A percentile compares a stretch with the other conserved stretches of the same genome.
Conservation (phyloP, 1,140 invertebrate genomes). For the Tigriopus japonicus region DNA sequence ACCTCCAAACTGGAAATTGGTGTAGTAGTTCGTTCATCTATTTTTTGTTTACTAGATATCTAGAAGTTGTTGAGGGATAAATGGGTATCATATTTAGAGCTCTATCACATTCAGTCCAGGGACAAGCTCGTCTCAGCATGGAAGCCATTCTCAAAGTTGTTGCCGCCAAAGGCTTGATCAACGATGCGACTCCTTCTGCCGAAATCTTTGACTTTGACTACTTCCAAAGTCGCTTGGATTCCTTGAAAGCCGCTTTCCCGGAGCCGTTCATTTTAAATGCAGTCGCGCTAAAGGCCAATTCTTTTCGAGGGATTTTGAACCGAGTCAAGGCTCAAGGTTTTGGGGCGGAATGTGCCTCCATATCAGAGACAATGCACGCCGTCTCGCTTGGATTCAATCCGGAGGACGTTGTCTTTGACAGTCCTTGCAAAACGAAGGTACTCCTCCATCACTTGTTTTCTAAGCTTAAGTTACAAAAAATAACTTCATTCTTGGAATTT, state of each 20-base stretch:
- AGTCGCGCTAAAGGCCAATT: conserved; percentile 11
- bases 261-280: background rate
- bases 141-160: background rate
- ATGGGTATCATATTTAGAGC: too few species aligned
- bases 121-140: too few species aligned
- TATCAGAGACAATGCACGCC: background rate
- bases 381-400: background rate
- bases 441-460: background rate
- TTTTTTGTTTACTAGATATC: too few species aligned
- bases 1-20: too few species aligned
- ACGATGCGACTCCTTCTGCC: background rate
- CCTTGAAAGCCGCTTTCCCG: conserved; percentile 4
- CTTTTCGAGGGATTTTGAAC: background rate
- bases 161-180: background rate
- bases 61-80: too few species aligned
- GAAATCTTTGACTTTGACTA: conserved; percentile 14
- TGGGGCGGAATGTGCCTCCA: conserved; percentile 11
- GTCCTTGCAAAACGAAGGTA: conserved; percentile 6
- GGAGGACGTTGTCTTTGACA: conserved; percentile 7
- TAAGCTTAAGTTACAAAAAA: too few species aligned
- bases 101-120: too few species aligned
- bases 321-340: background rate
- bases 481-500: too few species aligned
- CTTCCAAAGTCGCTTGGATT: conserved; percentile 4
- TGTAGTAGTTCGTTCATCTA: too few species aligned